Conservation (phyloP, 2,888 invertebrate genomes). For the Netelia melanura region DNA sequence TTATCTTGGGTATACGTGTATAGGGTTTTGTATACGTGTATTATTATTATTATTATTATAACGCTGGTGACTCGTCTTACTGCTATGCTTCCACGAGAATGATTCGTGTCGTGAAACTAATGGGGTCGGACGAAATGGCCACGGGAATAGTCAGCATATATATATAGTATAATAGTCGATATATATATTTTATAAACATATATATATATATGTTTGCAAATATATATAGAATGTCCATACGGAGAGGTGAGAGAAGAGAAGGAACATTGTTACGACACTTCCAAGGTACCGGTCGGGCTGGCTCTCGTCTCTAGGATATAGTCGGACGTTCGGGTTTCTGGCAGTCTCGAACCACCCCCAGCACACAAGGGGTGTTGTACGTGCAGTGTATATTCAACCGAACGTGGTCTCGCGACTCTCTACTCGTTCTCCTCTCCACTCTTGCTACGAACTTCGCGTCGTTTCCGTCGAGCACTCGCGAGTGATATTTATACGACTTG, state of each 20-base stretch:
- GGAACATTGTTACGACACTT: constrained; percentile 65
- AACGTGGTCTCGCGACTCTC: constrained; percentile 55
- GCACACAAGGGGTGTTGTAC: constrained; percentile 45
- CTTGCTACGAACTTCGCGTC: constrained; percentile 30
- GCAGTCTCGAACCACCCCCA: constrained; percentile 47
- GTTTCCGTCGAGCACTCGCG: constrained; percentile 28
- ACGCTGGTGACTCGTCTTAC: constrained; percentile 12
- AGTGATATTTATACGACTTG: constrained; percentile 55
- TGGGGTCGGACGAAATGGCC: constrained; percentile 65
- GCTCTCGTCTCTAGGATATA: constrained; percentile 41
- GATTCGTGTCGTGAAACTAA: constrained; percentile 71
- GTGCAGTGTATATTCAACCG: constrained; percentile 64
- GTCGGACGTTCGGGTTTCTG: constrained; percentile 62
- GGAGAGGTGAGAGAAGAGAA: constrained; percentile 37
- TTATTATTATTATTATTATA: neutral
- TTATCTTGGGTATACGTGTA: constrained; percentile 9
- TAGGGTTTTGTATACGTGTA: neutral
- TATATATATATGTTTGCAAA: constrained; percentile 1
- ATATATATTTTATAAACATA: constrained; percentile 1
- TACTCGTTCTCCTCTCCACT: constrained; percentile 18
- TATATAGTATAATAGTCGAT: constrained; percentile 19
- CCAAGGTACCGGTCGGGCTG: constrained; percentile 41
- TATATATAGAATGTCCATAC: neutral
- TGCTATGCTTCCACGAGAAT: constrained; percentile 66
- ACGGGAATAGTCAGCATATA: constrained; percentile 43